Evolutionary conservation across 2,888 invertebrate species (phyloP).

Genomic region (Sepioteuthis lessoniana): DNA sequence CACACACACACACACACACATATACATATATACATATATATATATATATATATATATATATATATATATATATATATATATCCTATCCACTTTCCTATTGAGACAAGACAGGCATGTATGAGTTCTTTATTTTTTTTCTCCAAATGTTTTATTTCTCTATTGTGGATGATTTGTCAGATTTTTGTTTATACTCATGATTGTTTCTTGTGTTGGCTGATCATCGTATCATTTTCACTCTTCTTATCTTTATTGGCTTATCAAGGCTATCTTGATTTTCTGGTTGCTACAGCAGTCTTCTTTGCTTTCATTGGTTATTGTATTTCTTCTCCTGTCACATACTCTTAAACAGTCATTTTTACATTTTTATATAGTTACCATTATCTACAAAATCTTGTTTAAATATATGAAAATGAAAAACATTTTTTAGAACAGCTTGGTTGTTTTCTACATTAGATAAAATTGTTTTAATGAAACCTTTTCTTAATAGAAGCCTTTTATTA

Average conservation of each 20-base stretch:
- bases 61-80: neutral
- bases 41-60: no score
- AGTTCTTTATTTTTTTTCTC: neutral
- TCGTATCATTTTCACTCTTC: conserved; percentile 33
- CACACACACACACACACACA: no score
- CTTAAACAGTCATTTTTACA: neutral
- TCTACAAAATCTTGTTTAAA: neutral
- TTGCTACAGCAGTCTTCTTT: conserved; percentile 4
- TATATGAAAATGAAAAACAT: neutral
- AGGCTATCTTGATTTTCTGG: conserved; percentile 7
- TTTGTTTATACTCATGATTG: neutral
- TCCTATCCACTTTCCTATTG: neutral
- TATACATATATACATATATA: no score
- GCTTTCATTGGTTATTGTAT: neutral
- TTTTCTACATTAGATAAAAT: neutral
- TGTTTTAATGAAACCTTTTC: neutral
- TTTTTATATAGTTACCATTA: neutral
- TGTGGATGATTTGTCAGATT: conserved; percentile 8
- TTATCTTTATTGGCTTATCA: neutral
- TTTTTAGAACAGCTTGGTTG: neutral
- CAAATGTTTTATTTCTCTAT: neutral
- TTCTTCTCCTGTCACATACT: neutral
- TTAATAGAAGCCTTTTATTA: neutral
- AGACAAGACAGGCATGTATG: conserved; percentile 18
- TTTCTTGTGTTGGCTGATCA: conserved; percentile 33